Evolutionary conservation across 1,140 invertebrate species (phyloP).

Genomic region (Zaprionus ghesquierei): DNA sequence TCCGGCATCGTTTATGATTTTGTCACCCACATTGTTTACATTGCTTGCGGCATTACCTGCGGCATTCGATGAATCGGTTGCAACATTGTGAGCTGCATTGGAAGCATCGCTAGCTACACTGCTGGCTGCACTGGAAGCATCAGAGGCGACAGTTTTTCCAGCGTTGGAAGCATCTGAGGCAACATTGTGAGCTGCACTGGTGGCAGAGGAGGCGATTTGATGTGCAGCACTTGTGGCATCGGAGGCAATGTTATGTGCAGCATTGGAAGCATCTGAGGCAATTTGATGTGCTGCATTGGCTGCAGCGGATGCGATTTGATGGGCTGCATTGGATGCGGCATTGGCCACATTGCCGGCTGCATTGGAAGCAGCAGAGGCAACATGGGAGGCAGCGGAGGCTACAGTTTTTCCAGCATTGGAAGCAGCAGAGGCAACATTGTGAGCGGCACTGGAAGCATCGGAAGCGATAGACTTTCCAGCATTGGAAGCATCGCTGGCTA

Average conservation of each 20-base stretch:
- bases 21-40: background rate
- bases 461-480: background rate
- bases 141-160: background rate
- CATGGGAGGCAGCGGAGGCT: background rate
- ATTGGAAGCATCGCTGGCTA: background rate
- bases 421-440: background rate
- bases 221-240: slow-evolving; percentile 4
- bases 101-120: background rate
- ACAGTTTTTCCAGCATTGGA: background rate
- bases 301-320: background rate
- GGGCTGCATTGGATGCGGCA: background rate
- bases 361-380: background rate
- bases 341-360: background rate
- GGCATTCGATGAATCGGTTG: background rate
- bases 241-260: background rate
- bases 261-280: background rate
- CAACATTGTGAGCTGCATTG: slow-evolving; percentile 3
- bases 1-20: background rate
- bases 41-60: background rate
- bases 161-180: background rate
- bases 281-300: background rate
- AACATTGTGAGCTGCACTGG: background rate
- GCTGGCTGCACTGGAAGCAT: background rate
- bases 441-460: background rate
- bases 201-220: background rate